Conservation (phyloP, 2,888 invertebrate species). For the Coleophora flavipennella region DNA sequence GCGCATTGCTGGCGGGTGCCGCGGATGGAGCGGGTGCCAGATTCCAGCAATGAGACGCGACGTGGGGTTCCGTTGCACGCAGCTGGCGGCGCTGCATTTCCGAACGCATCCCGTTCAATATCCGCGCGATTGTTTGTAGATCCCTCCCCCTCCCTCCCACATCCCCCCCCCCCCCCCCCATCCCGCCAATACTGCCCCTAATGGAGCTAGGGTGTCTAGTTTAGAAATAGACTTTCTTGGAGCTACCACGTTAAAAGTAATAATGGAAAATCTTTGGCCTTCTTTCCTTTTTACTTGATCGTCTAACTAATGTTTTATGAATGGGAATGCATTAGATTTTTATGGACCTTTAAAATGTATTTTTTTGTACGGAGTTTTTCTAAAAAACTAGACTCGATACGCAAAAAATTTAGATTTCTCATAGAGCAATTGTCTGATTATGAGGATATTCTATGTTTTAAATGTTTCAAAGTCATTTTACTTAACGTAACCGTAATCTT, state of each 20-base stretch:
- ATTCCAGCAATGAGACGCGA: slow-evolving; percentile 41
- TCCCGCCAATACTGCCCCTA: slow-evolving; percentile 18
- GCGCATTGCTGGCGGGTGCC: slow-evolving; percentile 38
- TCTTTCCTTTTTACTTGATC: no score
- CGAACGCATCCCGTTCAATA: slow-evolving; percentile 70
- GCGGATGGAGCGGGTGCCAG: background rate
- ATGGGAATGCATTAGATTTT: no score
- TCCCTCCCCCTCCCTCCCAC: slow-evolving; percentile 21
- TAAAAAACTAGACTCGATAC: no score
- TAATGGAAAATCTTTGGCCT: no score
- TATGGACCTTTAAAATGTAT: no score
- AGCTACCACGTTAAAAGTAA: background rate
- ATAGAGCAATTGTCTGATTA: no score
- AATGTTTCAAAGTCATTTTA: no score
- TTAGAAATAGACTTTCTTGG: slow-evolving; percentile 47
- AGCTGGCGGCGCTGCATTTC: slow-evolving; percentile 58
- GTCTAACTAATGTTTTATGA: background rate
- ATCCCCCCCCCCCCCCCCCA: slow-evolving; percentile 21
- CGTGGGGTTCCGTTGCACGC: slow-evolving; percentile 42
- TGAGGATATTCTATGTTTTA: no score
- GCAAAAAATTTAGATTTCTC: no score
- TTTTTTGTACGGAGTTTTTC: no score
- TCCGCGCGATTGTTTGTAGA: slow-evolving; percentile 68
- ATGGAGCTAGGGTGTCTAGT: slow-evolving; percentile 33
- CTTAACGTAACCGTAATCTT: no score